These are phyloP conservation scores for Sminthurides aquaticus DNA, from an alignment of 2,888 invertebrate species.

Conservation along the genomic window DNA sequence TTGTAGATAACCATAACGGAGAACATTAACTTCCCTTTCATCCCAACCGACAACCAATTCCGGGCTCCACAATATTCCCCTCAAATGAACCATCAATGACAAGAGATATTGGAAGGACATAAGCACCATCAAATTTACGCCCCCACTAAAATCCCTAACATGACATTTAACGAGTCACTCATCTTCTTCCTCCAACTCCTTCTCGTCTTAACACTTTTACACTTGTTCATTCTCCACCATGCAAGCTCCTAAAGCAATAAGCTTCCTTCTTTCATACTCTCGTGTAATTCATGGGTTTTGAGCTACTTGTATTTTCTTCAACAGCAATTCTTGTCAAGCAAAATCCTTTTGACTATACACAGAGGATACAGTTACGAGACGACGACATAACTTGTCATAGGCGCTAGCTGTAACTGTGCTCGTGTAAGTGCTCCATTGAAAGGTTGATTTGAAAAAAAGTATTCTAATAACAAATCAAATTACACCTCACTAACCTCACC, in stretches of 20 bases:
- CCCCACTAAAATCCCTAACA: not conserved
- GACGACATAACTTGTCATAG: too few relatives aligned
- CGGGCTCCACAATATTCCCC: not conserved
- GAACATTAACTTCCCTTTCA: not conserved
- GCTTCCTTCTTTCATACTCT: too few relatives aligned
- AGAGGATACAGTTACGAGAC: not conserved
- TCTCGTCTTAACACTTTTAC: too few relatives aligned
- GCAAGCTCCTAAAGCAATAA: too few relatives aligned
- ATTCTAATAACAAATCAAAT: not conserved
- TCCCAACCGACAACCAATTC: not conserved
- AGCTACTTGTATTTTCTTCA: too few relatives aligned
- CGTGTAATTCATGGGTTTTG: too few relatives aligned
- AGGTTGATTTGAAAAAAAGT: not conserved
- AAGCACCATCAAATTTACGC: not conserved
- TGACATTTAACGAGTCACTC: not conserved
- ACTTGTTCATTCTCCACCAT: too few relatives aligned
- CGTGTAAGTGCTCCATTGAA: not conserved
- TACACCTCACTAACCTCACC: not conserved
- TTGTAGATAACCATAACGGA: too few relatives aligned
- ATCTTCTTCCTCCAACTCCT: too few relatives aligned
- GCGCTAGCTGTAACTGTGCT: too few relatives aligned
- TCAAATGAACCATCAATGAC: not conserved
- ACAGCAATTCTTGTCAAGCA: not conserved
- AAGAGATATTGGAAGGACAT: not conserved
- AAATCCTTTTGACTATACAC: not conserved